These are phyloP conservation scores for Typhlichthys subterraneus DNA, from an alignment of 2,797 vertebrate genomes.

Conservation along the genomic window DNA sequence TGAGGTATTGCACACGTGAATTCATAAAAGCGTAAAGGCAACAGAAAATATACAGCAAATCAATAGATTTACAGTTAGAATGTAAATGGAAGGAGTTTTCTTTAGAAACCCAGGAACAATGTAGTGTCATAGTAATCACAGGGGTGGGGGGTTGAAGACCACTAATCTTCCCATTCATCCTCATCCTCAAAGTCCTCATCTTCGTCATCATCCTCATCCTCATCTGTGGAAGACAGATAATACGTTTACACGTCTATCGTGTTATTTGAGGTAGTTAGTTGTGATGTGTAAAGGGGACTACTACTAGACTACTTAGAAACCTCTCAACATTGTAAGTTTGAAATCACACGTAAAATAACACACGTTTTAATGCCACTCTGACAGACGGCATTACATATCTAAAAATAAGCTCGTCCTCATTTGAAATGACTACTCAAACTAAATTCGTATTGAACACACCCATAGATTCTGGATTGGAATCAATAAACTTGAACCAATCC, in stretches of 20 bases:
- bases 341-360: no score
- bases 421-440: no score
- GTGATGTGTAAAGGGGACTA: no score
- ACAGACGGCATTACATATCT: no score
- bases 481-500: no score
- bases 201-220: conserved; percentile 95
- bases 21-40: conserved; percentile 84
- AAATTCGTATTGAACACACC: no score
- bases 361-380: no score
- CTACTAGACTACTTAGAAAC: no score
- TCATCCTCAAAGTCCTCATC: conserved; percentile 98
- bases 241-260: neutral
- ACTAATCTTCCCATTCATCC: conserved; percentile 98
- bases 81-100: conserved; percentile 81
- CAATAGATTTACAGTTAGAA: conserved; percentile 92
- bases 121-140: conserved; percentile 86
- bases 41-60: conserved; percentile 97
- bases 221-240: conserved; percentile 77
- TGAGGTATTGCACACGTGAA: conserved; percentile 99
- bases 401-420: no score
- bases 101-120: conserved; percentile 86
- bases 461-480: no score
- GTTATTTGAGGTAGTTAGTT: neutral
- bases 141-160: conserved; percentile 53
- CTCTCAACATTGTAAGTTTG: no score